Percentiles rank a stretch among this genome's conserved stretches.
phyloP scores from a whole-genome alignment of 2,888 invertebrate species.

The Ophioninae sp. region DNA sequence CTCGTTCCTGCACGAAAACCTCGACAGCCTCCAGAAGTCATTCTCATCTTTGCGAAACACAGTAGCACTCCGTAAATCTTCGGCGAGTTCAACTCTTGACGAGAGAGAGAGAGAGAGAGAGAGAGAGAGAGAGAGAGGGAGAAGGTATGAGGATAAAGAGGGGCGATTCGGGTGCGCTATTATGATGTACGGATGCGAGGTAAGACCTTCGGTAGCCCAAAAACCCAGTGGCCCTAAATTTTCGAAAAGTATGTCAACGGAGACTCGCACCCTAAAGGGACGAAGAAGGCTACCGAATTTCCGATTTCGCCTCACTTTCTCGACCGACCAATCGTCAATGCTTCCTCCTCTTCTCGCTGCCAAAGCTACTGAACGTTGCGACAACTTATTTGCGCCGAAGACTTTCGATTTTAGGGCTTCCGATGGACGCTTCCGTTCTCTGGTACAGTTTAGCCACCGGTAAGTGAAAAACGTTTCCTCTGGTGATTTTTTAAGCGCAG shows the following conservation, averaged over 20 bases:
- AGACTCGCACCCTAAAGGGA: conserved; percentile 40
- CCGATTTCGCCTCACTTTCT: not conserved
- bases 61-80: conserved; percentile 51
- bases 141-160: not conserved
- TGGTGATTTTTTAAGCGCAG: not conserved
- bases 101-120: conserved; percentile 23
- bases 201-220: conserved; percentile 58
- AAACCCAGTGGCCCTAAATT: conserved; percentile 69
- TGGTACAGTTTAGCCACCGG: conserved; percentile 22
- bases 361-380: not conserved
- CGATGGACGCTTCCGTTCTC: conserved; percentile 41
- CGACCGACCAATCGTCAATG: not conserved
- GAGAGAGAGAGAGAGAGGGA: conserved; percentile 25
- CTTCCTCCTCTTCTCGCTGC: conserved; percentile 2
- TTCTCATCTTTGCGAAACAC: conserved; percentile 30
- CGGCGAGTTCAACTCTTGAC: conserved; percentile 27
- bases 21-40: conserved; percentile 15
- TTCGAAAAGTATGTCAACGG: conserved; percentile 69
- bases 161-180: conserved; percentile 35
- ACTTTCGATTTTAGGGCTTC: conserved; percentile 66
- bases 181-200: conserved; percentile 53
- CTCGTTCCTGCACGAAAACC: conserved; percentile 17
- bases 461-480: conserved; percentile 1
- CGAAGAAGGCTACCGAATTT: conserved; percentile 30
- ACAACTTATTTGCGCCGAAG: conserved; percentile 11